phyloP scores from a whole-genome alignment of 2,888 invertebrate genomes.

The Alviniconcha strummeri region DNA sequence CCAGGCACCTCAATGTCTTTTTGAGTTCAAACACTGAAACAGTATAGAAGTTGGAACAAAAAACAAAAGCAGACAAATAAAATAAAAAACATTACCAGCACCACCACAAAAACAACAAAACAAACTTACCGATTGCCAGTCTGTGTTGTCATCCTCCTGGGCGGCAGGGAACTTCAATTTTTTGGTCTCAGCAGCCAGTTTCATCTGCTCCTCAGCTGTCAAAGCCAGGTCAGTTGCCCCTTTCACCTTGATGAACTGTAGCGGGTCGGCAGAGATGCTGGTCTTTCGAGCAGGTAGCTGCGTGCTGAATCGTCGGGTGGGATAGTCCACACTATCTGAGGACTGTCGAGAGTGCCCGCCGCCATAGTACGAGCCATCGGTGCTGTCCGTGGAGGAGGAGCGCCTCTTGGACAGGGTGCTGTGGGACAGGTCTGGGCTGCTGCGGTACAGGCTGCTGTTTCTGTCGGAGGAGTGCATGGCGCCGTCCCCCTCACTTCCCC shows the following conservation, averaged over 20 bases:
- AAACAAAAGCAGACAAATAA: neutral
- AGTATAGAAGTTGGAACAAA: neutral
- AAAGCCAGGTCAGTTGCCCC: conserved; percentile 59
- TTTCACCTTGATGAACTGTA: conserved; percentile 68
- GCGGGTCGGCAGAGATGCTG: conserved; percentile 58
- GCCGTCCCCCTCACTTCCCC: neutral
- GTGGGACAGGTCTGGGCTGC: conserved; percentile 56
- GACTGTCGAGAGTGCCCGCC: conserved; percentile 64
- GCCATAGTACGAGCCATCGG: conserved; percentile 54
- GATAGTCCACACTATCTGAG: conserved; percentile 58
- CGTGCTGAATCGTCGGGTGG: conserved; percentile 44
- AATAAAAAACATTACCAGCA: neutral
- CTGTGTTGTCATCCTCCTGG: conserved; percentile 54
- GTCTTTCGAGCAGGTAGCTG: conserved; percentile 44
- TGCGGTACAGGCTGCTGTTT: conserved; percentile 51
- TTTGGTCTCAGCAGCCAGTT: conserved; percentile 56
- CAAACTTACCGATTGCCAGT: conserved; percentile 67
- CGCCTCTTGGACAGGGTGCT: conserved; percentile 49
- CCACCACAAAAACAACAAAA: neutral
- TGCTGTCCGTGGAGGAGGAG: conserved; percentile 64
- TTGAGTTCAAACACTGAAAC: too few species aligned
- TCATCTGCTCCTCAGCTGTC: conserved; percentile 65
- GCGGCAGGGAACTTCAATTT: conserved; percentile 6
- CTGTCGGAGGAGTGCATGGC: conserved; percentile 40
- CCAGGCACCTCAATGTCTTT: too few species aligned